Evolutionary conservation across 2,113 vertebrate species (phyloP).

Genomic region (Pangasianodon gigas): DNA sequence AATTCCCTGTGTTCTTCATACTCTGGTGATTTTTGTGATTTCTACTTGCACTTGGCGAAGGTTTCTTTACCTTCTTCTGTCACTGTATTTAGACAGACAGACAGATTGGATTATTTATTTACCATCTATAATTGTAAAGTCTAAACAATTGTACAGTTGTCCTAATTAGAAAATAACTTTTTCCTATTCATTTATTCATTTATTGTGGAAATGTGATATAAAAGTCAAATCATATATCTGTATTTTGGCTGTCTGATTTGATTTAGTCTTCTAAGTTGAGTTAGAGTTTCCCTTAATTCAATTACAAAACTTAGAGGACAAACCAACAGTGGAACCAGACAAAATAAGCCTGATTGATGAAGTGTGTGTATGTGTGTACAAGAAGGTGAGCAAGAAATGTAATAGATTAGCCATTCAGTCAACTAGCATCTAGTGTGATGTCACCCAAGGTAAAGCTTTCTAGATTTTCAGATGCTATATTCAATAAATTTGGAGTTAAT

Average conservation of each 20-base stretch:
- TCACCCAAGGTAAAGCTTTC: not conserved
- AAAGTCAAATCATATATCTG: not conserved
- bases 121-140: too few relatives aligned
- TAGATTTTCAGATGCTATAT: not conserved
- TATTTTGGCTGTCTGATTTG: not conserved
- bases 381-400: not conserved
- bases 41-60: not conserved
- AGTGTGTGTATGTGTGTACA: not conserved
- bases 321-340: not conserved
- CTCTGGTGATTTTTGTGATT: not conserved
- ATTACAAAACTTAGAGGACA: not conserved
- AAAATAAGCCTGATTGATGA: not conserved
- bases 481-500: not conserved
- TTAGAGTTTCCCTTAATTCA: not conserved
- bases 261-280: not conserved
- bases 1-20: not conserved
- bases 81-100: too few relatives aligned
- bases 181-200: too few relatives aligned
- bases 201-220: not conserved
- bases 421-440: not conserved
- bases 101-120: not conserved
- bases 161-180: too few relatives aligned
- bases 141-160: too few relatives aligned
- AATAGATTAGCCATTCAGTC: not conserved
- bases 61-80: too few relatives aligned